Conservation (phyloP, 2,113 vertebrate species). For the Blennius ocellaris region DNA sequence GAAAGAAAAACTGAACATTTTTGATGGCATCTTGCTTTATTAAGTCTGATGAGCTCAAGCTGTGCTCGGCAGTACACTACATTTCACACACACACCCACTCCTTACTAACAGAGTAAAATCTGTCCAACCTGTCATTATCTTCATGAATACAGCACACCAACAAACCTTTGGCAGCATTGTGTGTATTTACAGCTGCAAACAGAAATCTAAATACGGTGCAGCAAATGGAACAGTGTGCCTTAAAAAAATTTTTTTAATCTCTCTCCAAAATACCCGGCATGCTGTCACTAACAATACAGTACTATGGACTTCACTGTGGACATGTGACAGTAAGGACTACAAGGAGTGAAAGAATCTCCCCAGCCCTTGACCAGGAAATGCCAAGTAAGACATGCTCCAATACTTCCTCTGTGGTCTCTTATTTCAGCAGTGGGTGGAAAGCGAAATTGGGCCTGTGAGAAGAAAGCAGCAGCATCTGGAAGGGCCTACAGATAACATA, state of each 20-base stretch:
- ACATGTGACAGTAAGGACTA: conserved; percentile 44
- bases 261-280: neutral
- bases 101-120: conserved; percentile 11
- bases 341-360: conserved; percentile 59
- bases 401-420: conserved; percentile 66
- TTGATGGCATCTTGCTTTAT: conserved; percentile 5
- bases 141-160: conserved; percentile 46
- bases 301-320: conserved; percentile 12
- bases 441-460: conserved; percentile 46
- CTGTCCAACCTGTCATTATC: conserved; percentile 47
- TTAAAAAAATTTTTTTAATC: conserved; percentile 32
- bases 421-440: conserved; percentile 61
- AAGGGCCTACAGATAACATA: conserved; percentile 51
- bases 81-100: conserved; percentile 14
- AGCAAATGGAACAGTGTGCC: conserved; percentile 27
- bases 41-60: conserved; percentile 8
- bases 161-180: conserved; percentile 49
- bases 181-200: conserved; percentile 65
- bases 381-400: conserved; percentile 68
- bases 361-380: conserved; percentile 69
- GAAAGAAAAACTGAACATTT: neutral
- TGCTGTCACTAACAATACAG: conserved; percentile 6
- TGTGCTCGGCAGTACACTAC: neutral
- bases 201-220: conserved; percentile 55
- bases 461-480: conserved; percentile 63